Percentiles rank a stretch among this genome's conserved stretches.
Evolutionary conservation across 2,888 invertebrate genomes (phyloP).

Genomic region (Nemoura dubitans): DNA sequence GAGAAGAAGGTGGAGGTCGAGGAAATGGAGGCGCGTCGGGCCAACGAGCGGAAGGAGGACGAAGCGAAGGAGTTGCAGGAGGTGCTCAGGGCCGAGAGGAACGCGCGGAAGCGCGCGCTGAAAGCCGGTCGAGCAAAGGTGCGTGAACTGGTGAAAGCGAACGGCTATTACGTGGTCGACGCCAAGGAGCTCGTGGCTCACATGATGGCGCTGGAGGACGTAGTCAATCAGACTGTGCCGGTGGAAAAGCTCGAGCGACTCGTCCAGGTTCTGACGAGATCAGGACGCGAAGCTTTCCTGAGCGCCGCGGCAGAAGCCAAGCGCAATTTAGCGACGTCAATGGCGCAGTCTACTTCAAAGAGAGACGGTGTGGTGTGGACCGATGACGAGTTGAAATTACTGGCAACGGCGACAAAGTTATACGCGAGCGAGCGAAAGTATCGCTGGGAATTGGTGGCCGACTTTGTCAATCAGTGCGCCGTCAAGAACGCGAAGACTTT

Average conservation of each 20-base stretch:
- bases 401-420: constrained; percentile 96
- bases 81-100: constrained; percentile 83
- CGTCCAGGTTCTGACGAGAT: constrained; percentile 56
- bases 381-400: constrained; percentile 83
- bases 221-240: constrained; percentile 79
- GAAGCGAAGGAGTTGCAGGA: constrained; percentile 85
- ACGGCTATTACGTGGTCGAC: constrained; percentile 77
- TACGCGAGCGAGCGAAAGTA: constrained; percentile 98
- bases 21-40: constrained; percentile 65
- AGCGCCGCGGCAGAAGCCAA: constrained; percentile 72
- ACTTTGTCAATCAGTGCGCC: constrained; percentile 90
- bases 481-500: constrained; percentile 72
- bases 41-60: constrained; percentile 81
- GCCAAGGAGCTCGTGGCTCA: constrained; percentile 79
- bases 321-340: constrained; percentile 1
- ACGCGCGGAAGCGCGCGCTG: constrained; percentile 83
- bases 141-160: constrained; percentile 80
- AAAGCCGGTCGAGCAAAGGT: constrained; percentile 87
- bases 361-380: constrained; percentile 70
- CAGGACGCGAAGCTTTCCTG: constrained; percentile 73
- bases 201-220: constrained; percentile 89
- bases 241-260: constrained; percentile 41
- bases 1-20: constrained; percentile 66
- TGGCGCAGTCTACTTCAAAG: constrained; percentile 32
- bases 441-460: constrained; percentile 93